phyloP scores from a whole-genome alignment of 2,113 vertebrate species.

The Conger conger region DNA sequence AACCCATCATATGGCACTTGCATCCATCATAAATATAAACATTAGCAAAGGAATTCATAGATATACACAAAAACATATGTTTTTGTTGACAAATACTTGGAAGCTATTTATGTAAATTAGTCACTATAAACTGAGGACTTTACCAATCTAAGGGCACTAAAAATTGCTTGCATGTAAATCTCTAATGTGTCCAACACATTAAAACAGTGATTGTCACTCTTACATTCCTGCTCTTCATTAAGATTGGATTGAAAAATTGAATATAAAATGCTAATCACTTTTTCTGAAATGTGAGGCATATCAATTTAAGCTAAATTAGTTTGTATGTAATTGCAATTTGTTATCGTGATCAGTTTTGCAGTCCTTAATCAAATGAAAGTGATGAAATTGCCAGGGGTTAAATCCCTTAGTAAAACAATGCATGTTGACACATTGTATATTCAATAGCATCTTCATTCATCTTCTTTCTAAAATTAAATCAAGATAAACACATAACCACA shows the following conservation, averaged over 20 bases:
- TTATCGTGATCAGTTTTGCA: conserved; percentile 70
- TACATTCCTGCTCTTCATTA: background rate
- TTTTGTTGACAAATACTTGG: background rate
- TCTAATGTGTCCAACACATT: background rate
- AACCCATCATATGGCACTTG: conserved; percentile 35
- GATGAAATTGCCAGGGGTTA: conserved; percentile 45
- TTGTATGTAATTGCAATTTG: conserved; percentile 70
- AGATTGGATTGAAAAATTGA: background rate
- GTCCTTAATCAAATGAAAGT: conserved; percentile 63
- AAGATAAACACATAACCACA: conserved; percentile 9
- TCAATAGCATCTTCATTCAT: conserved; percentile 32
- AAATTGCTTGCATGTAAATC: background rate
- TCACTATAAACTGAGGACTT: background rate
- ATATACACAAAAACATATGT: background rate
- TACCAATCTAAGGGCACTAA: background rate
- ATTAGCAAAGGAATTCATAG: conserved; percentile 6
- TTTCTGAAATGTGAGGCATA: background rate
- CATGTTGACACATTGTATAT: conserved; percentile 18
- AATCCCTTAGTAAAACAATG: conserved; percentile 35
- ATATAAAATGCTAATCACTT: background rate
- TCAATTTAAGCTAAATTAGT: conserved; percentile 54
- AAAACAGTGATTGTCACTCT: background rate
- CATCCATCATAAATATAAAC: conserved; percentile 41
- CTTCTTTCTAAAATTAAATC: conserved; percentile 22
- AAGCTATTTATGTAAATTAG: background rate